A percentile compares a stretch with the other conserved stretches of the same genome.
Conservation (phyloP, 2,888 invertebrate genomes). For the Agriopis leucophaearia region DNA sequence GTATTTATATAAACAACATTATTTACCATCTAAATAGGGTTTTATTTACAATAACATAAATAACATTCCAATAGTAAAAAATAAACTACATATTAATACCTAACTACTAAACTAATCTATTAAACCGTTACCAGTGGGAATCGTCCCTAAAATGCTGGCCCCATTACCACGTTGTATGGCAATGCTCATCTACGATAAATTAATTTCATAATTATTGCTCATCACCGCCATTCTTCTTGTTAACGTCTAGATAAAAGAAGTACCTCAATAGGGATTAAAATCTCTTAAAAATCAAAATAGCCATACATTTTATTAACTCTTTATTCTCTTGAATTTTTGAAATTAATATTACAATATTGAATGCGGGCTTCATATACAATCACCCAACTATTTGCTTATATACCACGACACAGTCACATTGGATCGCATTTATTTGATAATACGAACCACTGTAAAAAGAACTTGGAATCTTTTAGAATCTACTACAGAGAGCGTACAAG, state of each 20-base stretch:
- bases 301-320: conserved; percentile 81
- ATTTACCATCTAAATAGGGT: too few relatives aligned
- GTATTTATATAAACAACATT: too few relatives aligned
- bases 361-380: conserved; percentile 85
- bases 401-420: conserved; percentile 84
- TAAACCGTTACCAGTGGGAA: too few relatives aligned
- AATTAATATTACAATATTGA: conserved; percentile 87
- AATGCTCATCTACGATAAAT: too few relatives aligned
- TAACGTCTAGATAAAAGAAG: neutral
- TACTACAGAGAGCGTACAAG: conserved; percentile 39
- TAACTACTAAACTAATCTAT: too few relatives aligned
- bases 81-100: too few relatives aligned
- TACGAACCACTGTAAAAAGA: conserved; percentile 59
- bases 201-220: too few relatives aligned
- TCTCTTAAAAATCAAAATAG: conserved; percentile 54
- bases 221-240: neutral
- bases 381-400: conserved; percentile 85
- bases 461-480: conserved; percentile 39
- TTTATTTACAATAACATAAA: too few relatives aligned
- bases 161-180: too few relatives aligned
- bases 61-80: too few relatives aligned
- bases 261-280: conserved; percentile 4
- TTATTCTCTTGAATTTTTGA: conserved; percentile 86
- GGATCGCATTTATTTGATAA: conserved; percentile 63
- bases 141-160: too few relatives aligned